Percentiles rank a stretch among this genome's conserved stretches.
phyloP scores from a whole-genome alignment of 2,113 vertebrate species.

The Balaeniceps rex region DNA sequence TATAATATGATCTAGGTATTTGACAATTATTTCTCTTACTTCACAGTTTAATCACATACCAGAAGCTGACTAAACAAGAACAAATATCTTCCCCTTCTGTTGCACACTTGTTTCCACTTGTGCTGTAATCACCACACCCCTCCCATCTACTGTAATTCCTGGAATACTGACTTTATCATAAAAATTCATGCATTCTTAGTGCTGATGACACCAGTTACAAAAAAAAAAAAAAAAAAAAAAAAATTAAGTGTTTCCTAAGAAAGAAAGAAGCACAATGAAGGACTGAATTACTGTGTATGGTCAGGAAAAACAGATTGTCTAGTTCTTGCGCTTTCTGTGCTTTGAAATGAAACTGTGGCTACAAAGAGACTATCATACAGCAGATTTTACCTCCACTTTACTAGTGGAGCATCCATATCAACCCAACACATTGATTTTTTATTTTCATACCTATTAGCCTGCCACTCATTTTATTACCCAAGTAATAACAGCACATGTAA shows the following conservation, averaged over 20 bases:
- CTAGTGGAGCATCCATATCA: neutral
- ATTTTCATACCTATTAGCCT: neutral
- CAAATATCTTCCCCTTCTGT: neutral
- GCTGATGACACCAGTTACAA: neutral
- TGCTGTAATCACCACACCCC: neutral
- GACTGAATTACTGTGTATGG: neutral
- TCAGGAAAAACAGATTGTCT: neutral
- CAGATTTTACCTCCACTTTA: neutral
- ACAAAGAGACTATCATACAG: neutral
- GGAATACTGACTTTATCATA: neutral
- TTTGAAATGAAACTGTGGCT: neutral
- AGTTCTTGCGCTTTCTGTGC: neutral
- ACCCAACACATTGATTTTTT: neutral
- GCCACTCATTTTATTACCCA: neutral
- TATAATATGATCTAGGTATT: neutral
- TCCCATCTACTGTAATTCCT: neutral
- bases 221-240: neutral
- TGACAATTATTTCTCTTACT: neutral
- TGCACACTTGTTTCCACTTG: neutral
- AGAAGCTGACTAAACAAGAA: neutral
- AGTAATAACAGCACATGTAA: neutral
- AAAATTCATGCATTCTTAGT: neutral
- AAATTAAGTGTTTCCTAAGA: neutral
- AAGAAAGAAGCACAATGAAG: neutral
- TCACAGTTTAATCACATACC: neutral